A percentile compares a stretch with the other conserved stretches of the same genome.
Evolutionary conservation across 2,113 vertebrate genomes (phyloP).

Genomic region (Psammodynastes pulverulentus): DNA sequence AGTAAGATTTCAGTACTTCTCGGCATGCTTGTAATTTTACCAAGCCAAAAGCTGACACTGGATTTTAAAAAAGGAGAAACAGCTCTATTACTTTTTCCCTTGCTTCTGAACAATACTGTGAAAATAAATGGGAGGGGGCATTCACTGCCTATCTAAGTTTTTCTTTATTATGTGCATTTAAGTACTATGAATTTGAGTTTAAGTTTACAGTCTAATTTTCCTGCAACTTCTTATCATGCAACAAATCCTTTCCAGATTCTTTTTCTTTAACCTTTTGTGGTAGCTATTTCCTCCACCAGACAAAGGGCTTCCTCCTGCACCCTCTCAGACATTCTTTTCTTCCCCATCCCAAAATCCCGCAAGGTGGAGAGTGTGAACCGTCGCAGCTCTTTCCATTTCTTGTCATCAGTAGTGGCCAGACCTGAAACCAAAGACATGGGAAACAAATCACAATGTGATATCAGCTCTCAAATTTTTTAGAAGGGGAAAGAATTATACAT

Average conservation of each 20-base stretch:
- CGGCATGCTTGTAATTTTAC: background rate
- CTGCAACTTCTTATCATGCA: background rate
- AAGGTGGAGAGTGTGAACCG: constrained; percentile 58
- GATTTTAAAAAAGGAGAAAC: no score
- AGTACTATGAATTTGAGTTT: background rate
- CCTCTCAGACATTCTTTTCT: constrained; percentile 44
- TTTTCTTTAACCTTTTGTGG: constrained; percentile 28
- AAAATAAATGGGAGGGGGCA: background rate
- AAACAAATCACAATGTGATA: background rate
- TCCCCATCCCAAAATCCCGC: constrained; percentile 58
- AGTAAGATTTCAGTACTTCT: background rate
- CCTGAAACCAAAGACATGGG: constrained; percentile 30
- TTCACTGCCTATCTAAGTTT: background rate
- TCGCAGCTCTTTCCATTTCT: constrained; percentile 57
- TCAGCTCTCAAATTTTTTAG: background rate
- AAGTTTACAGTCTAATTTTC: background rate
- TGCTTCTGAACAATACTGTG: background rate
- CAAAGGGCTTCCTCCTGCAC: constrained; percentile 59
- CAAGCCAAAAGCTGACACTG: background rate
- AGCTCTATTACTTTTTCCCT: background rate
- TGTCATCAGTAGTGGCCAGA: constrained; percentile 36
- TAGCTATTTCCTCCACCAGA: constrained; percentile 38
- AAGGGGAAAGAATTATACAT: background rate
- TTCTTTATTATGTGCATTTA: background rate
- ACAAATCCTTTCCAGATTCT: background rate